Conservation (phyloP, 2,888 invertebrate species). For the Exephanes ischioxanthus region DNA sequence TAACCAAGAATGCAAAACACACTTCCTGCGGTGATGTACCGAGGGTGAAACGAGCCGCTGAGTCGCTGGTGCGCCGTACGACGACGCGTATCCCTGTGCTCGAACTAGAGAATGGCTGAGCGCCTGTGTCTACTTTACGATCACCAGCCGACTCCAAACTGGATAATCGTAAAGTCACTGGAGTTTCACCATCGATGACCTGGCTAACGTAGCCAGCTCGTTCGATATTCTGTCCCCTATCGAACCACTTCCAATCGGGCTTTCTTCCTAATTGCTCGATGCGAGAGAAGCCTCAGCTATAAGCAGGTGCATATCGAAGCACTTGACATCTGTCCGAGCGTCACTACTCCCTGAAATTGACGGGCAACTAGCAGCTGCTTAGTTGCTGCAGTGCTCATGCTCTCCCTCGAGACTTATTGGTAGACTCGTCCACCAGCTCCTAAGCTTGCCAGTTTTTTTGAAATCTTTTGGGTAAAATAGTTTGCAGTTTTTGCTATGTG, state of each 20-base stretch:
- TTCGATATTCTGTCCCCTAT: not conserved
- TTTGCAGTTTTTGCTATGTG: not conserved
- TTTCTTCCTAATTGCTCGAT: constrained; percentile 27
- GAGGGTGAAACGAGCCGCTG: constrained; percentile 6
- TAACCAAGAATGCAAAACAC: constrained; percentile 11
- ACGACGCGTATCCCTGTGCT: constrained; percentile 18
- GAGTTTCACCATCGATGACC: not conserved
- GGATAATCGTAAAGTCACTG: not conserved
- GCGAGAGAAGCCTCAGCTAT: not conserved
- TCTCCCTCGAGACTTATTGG: not conserved
- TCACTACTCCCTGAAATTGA: not conserved
- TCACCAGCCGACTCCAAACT: not conserved
- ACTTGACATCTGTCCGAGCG: not conserved
- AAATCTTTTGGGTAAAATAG: not conserved
- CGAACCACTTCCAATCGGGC: constrained; percentile 14
- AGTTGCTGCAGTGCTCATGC: not conserved
- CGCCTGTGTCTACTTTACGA: constrained; percentile 9
- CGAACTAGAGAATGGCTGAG: not conserved
- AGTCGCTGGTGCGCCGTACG: not conserved
- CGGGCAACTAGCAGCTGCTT: not conserved
- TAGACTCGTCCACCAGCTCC: not conserved
- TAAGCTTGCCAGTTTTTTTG: not conserved
- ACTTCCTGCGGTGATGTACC: constrained; percentile 1
- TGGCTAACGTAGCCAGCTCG: not conserved
- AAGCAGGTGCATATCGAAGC: not conserved